These are phyloP conservation scores for Edolisoma coerulescens DNA, from an alignment of 2,113 vertebrate genomes.

Conservation along the genomic window DNA sequence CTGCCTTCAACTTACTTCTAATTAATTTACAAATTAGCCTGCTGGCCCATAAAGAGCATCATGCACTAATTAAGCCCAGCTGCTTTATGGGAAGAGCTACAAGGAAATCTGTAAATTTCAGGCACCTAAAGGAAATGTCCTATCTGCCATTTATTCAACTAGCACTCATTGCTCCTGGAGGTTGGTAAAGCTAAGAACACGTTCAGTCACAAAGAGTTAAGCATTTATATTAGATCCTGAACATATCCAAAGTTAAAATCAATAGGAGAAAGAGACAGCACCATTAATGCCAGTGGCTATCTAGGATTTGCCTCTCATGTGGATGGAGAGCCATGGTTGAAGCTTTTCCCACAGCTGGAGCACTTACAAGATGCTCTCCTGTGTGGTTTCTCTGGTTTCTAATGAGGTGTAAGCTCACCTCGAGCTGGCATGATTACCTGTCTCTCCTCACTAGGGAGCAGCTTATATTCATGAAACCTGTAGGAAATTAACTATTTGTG, in stretches of 20 bases:
- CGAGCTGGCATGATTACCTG: not conserved
- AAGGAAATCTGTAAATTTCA: not conserved
- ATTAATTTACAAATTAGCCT: conserved; percentile 43
- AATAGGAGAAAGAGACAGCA: not conserved
- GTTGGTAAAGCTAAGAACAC: not conserved
- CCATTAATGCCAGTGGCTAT: not conserved
- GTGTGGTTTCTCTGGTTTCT: not conserved
- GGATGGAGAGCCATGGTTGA: not conserved
- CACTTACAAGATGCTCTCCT: not conserved
- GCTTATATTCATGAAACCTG: not conserved
- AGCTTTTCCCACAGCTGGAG: conserved; percentile 6
- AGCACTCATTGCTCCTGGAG: not conserved
- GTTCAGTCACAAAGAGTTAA: not conserved
- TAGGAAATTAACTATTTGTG: not conserved
- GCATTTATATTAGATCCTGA: not conserved
- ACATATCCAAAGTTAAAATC: not conserved
- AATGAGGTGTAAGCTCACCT: not conserved
- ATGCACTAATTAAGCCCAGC: conserved; percentile 25
- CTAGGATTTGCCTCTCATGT: not conserved
- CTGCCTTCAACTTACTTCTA: conserved; percentile 24
- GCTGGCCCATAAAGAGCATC: conserved; percentile 14
- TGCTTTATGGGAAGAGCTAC: not conserved
- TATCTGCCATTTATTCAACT: not conserved
- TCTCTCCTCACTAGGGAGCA: not conserved
- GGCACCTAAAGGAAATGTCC: not conserved